Conservation (phyloP, 2,888 invertebrate genomes). For the Drosophila falleni region DNA sequence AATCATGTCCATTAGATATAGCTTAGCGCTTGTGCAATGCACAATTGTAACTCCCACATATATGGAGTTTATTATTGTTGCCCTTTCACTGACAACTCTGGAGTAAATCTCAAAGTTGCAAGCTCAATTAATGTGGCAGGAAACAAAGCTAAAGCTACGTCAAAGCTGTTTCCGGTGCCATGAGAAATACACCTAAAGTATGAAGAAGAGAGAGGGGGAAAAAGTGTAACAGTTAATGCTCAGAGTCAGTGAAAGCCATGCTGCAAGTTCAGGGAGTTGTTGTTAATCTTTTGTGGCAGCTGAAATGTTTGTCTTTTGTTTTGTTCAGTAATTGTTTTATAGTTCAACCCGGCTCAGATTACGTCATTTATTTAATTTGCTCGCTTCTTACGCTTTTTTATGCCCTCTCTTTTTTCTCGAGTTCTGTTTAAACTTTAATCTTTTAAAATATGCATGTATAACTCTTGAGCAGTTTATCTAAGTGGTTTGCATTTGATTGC, state of each 20-base stretch:
- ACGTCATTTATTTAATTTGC: constrained; percentile 46
- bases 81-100: constrained; percentile 40
- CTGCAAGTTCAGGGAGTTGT: constrained; percentile 39
- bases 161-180: constrained; percentile 46
- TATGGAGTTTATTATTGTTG: constrained; percentile 35
- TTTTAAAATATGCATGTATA: constrained; percentile 6
- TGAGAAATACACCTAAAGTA: constrained; percentile 23
- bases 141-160: constrained; percentile 25
- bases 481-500: constrained; percentile 48
- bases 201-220: neutral
- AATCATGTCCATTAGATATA: neutral
- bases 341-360: constrained; percentile 23
- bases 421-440: constrained; percentile 38
- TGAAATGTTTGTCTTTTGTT: constrained; percentile 33
- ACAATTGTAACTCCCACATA: constrained; percentile 51
- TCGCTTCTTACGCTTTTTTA: neutral
- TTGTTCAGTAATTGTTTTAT: constrained; percentile 28
- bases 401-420: constrained; percentile 8
- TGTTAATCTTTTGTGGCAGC: constrained; percentile 53
- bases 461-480: constrained; percentile 42
- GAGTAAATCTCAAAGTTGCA: constrained; percentile 2
- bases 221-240: neutral
- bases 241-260: constrained; percentile 45
- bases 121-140: constrained; percentile 36
- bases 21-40: constrained; percentile 41